Evolutionary conservation across 2,797 vertebrate species (phyloP).

Genomic region (Echeneis naucrates): DNA sequence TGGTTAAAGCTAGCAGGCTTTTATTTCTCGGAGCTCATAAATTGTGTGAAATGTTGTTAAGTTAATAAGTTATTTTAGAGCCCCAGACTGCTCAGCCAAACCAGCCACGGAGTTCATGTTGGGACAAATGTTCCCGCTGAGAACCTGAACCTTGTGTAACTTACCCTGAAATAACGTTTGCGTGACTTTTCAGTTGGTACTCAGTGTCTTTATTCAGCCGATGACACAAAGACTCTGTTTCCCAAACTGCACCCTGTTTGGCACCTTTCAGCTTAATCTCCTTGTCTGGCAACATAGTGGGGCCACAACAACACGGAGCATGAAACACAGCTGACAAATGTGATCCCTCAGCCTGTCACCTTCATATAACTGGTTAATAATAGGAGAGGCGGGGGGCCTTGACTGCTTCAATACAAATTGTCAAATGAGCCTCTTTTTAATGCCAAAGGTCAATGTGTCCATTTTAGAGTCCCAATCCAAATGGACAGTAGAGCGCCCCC

Average conservation of each 20-base stretch:
- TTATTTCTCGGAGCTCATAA: background rate
- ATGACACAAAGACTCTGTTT: constrained; percentile 38
- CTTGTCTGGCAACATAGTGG: constrained; percentile 55
- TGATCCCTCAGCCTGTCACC: constrained; percentile 29
- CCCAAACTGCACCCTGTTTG: constrained; percentile 65
- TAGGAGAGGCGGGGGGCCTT: constrained; percentile 15
- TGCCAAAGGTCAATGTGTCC: constrained; percentile 2
- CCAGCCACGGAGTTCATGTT: background rate
- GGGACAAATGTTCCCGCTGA: background rate
- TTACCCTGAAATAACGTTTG: constrained; percentile 10
- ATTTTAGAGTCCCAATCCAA: constrained; percentile 41
- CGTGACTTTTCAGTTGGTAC: background rate
- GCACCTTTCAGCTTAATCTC: constrained; percentile 63
- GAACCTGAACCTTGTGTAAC: background rate
- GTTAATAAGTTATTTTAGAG: background rate
- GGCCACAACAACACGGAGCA: constrained; percentile 39
- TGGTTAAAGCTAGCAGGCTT: no score
- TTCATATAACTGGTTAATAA: constrained; percentile 32
- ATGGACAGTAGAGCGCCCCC: constrained; percentile 39
- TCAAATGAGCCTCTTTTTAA: constrained; percentile 28
- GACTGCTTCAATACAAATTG: constrained; percentile 42
- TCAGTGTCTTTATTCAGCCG: background rate
- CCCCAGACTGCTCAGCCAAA: background rate
- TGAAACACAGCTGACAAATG: constrained; percentile 45
- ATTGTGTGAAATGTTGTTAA: no score